Base-by-base conservation (phyloP, 2,797 vertebrate genomes). In the Enteromius thamalakanensis region DNA sequence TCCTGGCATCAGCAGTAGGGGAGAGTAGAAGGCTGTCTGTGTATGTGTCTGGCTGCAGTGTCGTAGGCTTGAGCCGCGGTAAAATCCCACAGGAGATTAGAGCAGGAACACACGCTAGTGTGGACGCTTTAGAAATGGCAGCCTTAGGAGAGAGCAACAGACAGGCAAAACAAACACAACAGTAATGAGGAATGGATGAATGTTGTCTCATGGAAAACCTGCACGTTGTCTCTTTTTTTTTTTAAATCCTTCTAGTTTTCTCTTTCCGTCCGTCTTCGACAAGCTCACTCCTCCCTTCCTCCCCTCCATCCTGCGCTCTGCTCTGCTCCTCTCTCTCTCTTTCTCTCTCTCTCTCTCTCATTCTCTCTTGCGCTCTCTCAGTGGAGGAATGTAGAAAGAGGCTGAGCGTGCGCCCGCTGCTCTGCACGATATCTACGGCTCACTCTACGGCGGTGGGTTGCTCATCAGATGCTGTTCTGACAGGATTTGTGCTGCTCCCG, bases 341-440 rank as follows among this genome's bases (percentile, higher is more conserved):
- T 79, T 81, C 69, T 76, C 69, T 76, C 55, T 82, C 69, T 77
- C 71, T 77, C 45, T 88, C 76, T 84, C 69, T 42, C 85, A 51
- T 85, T 70, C 80, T 83, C 85, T 87, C 76, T 87, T 53, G 40
- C 14, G 21, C 55, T 76, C 74, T 79, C 82, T 72, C 80, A 91
- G 90, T 93, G 88, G 79, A 81, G 91, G 93, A 93, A 94, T 94
- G 92, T 91, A 89, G 74, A 82, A 83, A 77, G 81, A 84, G 86
- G 82, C 90, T 47, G 85, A 86, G 90, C 26, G 67, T 42, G 42
- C 29, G 64, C 84, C 85, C 45, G 79, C 80, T 75, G 40, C 68
- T 86, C 87, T 86, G 88, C 92, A 91, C 93, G 88, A 92, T 91
- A 89, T 91, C 90, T 89, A 87, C 89, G 76, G 87, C 89, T 88